phyloP scores from a whole-genome alignment of 2,888 invertebrate species.

The Callosobruchus maculatus region DNA sequence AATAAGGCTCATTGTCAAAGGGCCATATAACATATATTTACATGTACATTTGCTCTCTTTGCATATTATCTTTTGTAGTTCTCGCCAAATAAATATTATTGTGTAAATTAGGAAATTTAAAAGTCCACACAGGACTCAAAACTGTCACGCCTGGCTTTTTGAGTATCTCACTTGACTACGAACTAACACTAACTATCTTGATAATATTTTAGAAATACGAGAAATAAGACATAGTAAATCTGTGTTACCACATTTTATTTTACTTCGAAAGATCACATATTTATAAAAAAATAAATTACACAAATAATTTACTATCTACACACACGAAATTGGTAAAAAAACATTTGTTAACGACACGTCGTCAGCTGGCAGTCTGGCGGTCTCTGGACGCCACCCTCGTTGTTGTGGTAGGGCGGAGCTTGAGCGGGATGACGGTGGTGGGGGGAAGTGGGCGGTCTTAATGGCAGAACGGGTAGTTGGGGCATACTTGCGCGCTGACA shows the following conservation, averaged over 20 bases:
- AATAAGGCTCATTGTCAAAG: too few species aligned
- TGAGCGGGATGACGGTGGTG: not conserved
- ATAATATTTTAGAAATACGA: not conserved
- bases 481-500: constrained; percentile 37
- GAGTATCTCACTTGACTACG: too few species aligned
- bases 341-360: constrained; percentile 29
- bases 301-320: constrained; percentile 19
- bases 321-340: constrained; percentile 21
- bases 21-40: too few species aligned
- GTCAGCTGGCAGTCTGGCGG: constrained; percentile 36
- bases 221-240: not conserved
- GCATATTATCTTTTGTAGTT: too few species aligned
- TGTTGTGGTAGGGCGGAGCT: not conserved
- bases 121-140: too few species aligned
- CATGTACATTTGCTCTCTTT: too few species aligned
- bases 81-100: too few species aligned
- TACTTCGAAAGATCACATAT: constrained; percentile 2
- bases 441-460: not conserved
- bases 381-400: constrained; percentile 1
- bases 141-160: too few species aligned
- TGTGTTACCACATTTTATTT: not conserved
- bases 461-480: constrained; percentile 40
- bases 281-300: constrained; percentile 23
- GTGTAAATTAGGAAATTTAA: too few species aligned
- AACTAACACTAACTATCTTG: too few species aligned